A percentile compares a stretch with the other conserved stretches of the same genome.
These are phyloP conservation scores for Cygnus buccinator DNA, from an alignment of 2,113 vertebrate species.

Conservation along the genomic window DNA sequence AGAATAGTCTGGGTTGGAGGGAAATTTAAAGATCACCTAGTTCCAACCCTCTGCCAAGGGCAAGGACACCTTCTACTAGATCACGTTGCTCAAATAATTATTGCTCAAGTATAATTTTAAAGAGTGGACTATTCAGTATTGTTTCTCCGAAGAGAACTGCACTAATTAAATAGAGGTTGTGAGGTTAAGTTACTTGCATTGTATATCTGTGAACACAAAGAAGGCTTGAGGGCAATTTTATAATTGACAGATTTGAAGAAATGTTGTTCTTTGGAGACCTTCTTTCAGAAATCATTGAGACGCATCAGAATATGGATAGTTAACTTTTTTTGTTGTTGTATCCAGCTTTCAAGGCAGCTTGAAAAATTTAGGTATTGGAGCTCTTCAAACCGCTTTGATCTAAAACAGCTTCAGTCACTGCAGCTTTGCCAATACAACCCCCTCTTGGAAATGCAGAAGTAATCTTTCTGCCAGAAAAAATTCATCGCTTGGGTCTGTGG, in stretches of 20 bases:
- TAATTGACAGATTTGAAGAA: not conserved
- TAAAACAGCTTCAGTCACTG: not conserved
- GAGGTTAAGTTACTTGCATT: not conserved
- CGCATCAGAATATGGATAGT: not conserved
- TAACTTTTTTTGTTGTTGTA: not conserved
- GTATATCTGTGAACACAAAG: not conserved
- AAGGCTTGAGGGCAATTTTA: not conserved
- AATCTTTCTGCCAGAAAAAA: not conserved
- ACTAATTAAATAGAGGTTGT: not conserved
- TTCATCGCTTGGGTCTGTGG: not conserved
- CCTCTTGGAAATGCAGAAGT: not conserved
- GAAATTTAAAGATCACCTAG: too few species aligned
- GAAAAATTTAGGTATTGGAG: not conserved
- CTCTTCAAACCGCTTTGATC: not conserved
- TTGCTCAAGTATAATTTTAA: not conserved
- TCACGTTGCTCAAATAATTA: too few species aligned
- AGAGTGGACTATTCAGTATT: not conserved
- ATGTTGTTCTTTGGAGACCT: not conserved
- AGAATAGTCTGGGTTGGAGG: too few species aligned
- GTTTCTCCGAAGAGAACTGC: not conserved
- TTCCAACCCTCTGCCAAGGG: too few species aligned
- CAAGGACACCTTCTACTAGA: too few species aligned
- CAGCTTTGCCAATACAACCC: not conserved
- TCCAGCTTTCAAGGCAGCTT: not conserved
- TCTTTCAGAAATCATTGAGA: not conserved